Percentiles rank a stretch among this genome's conserved stretches.
Evolutionary conservation across 2,113 vertebrate genomes (phyloP).

Genomic region (Cyprinodon tularosa): DNA sequence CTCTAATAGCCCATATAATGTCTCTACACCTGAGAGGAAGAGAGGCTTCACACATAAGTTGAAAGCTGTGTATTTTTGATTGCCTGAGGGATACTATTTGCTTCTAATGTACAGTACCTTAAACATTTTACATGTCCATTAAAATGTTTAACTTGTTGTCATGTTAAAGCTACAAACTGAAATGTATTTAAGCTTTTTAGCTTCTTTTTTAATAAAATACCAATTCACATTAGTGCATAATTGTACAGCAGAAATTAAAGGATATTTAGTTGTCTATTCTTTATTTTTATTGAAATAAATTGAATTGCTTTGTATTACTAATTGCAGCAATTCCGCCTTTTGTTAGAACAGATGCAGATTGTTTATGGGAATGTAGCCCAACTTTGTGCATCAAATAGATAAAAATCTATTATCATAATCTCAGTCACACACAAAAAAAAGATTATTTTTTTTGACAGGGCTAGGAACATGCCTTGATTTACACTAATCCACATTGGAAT

Average conservation of each 20-base stretch:
- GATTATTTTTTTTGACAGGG: neutral
- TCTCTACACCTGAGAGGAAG: slow-evolving; percentile 4
- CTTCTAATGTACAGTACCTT: neutral
- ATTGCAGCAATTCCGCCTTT: too few species aligned
- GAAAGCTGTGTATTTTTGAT: slow-evolving; percentile 31
- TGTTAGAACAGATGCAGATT: too few species aligned
- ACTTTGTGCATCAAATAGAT: too few species aligned
- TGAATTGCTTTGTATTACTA: too few species aligned
- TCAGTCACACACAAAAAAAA: neutral
- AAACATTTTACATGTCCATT: neutral
- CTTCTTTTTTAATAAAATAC: neutral
- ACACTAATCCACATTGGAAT: too few species aligned
- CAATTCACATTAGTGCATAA: neutral
- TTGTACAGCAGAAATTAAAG: neutral
- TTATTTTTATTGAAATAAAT: too few species aligned
- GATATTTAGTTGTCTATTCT: neutral
- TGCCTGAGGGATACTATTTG: slow-evolving; percentile 15
- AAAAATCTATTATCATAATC: too few species aligned
- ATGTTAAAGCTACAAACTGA: neutral
- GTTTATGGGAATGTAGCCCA: too few species aligned
- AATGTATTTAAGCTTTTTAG: neutral
- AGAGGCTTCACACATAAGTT: neutral
- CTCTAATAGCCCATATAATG: slow-evolving; percentile 36
- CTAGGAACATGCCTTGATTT: too few species aligned
- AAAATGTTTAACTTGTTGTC: neutral